Percentiles rank a stretch among this genome's conserved stretches.
These are phyloP conservation scores for Eretmocerus hayati DNA, from an alignment of 2,888 invertebrate species.

Conservation along the genomic window DNA sequence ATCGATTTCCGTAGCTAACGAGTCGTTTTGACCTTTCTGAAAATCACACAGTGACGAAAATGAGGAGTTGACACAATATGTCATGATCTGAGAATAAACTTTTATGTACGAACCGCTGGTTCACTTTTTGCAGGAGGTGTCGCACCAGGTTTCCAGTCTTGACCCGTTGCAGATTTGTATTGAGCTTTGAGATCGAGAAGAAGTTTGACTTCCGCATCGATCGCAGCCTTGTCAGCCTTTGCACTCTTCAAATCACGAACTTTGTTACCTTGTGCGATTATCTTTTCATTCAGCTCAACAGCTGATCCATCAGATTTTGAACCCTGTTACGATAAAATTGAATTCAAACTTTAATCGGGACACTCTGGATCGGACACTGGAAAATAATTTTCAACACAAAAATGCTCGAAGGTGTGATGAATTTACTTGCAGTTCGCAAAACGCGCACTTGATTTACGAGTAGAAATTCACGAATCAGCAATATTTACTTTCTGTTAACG, in stretches of 20 bases:
- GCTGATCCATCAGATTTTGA: no score
- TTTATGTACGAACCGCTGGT: neutral
- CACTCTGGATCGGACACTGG: no score
- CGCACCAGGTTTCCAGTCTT: slow-evolving; percentile 41
- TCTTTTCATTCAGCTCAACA: slow-evolving; percentile 35
- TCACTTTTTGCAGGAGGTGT: slow-evolving; percentile 1
- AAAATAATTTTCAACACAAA: no score
- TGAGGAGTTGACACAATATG: no score
- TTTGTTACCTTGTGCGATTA: slow-evolving; percentile 45
- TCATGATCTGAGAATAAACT: no score
- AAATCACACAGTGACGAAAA: neutral
- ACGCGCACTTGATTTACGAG: no score
- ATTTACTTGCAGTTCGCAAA: no score
- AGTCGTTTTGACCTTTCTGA: neutral
- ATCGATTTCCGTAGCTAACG: slow-evolving; percentile 33
- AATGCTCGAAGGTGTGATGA: no score
- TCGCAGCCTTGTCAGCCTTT: slow-evolving; percentile 33
- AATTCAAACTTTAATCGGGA: no score
- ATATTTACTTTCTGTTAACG: no score
- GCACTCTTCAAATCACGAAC: slow-evolving; percentile 32
- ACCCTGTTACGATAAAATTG: no score
- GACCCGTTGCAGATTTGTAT: slow-evolving; percentile 48
- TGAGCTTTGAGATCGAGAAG: slow-evolving; percentile 47
- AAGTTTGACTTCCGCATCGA: slow-evolving; percentile 55
- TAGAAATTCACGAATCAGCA: no score